Conservation (phyloP, 2,113 vertebrate genomes). For the Notarius lentiginosus region DNA sequence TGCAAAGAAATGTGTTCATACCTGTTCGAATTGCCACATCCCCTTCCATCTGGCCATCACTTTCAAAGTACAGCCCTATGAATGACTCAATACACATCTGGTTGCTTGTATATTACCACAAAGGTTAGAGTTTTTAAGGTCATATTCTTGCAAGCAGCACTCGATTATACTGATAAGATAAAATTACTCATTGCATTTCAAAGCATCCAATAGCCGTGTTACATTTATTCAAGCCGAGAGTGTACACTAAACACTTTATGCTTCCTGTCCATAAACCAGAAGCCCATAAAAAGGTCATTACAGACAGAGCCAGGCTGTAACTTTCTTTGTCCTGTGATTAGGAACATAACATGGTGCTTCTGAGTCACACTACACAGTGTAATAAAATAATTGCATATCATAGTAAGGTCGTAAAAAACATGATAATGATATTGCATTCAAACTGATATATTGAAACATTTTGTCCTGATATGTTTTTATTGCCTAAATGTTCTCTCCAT, state of each 20-base stretch:
- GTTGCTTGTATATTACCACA: conserved; percentile 8
- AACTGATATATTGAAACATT: background rate
- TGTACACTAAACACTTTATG: conserved; percentile 42
- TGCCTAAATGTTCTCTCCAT: background rate
- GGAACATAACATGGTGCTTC: conserved; percentile 1
- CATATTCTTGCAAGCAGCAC: conserved; percentile 24
- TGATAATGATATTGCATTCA: background rate
- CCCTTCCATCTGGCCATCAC: conserved; percentile 1
- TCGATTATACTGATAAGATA: conserved; percentile 42
- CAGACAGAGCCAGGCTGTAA: conserved; percentile 25
- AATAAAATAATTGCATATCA: background rate
- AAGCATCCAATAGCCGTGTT: conserved; percentile 28
- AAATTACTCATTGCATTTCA: conserved; percentile 29
- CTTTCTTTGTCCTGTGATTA: conserved; percentile 32
- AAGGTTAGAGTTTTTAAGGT: conserved; percentile 40
- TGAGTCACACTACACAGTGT: conserved; percentile 1
- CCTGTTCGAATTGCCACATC: conserved; percentile 25
- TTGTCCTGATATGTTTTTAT: background rate
- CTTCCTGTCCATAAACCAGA: conserved; percentile 43
- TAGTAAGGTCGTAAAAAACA: background rate
- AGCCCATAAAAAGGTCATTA: conserved; percentile 42
- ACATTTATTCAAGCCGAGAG: conserved; percentile 20
- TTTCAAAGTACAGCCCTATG: conserved; percentile 9
- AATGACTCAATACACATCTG: conserved; percentile 30
- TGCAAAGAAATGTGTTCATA: conserved; percentile 26